Base-by-base conservation (phyloP, 1,140 invertebrate genomes). In the Heliconius hewitsoni region DNA sequence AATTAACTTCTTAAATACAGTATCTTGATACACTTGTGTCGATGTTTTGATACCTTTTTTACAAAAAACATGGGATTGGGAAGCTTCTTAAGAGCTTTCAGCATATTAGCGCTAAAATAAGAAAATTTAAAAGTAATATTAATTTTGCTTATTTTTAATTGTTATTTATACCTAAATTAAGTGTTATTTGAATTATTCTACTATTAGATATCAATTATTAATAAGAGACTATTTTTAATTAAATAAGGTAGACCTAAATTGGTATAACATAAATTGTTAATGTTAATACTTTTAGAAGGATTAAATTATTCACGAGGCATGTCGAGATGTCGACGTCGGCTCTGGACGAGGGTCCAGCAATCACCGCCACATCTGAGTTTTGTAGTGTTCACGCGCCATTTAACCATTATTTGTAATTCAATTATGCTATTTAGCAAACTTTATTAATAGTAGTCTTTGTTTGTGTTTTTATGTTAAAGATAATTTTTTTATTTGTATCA, bases 261-360 rank as follows among this genome's bases (percentile, higher is more conserved):
- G 11, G 9, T 27, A 9, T 16, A 66, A 66, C 60, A 27, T 66
- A 30, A 66, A 66, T 30, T 30, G 60, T 66, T 66, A 66, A 66
- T 66, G 27, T 66, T 66, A 66, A 66, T 66, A 66, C 23, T 66
- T 16, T 66, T 66, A 30, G 23, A 30, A 66, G 60, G 60, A 27
- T 30, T 66, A 13, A 66, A 30, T 66, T 66, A 66, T 66, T 66
- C 60, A 66, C 23, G 13, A 30, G 60, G 23, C 60, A 30, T 16
- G 60, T 66, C 60, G n/a, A 66, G 19, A 11, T 30, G 60, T 66
- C 27, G 11, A 66, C 60, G 27, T 30, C 60, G 60, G 60, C 3
- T 66, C 60, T 66, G 23, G 60, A 66, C 27, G 60, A 66, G 60
- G 60, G 60, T 66, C 60, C 27, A 66, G 60, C 60, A 66, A 27